Evolutionary conservation across 1,140 invertebrate species (phyloP).

Genomic region (Drosophila yakuba): DNA sequence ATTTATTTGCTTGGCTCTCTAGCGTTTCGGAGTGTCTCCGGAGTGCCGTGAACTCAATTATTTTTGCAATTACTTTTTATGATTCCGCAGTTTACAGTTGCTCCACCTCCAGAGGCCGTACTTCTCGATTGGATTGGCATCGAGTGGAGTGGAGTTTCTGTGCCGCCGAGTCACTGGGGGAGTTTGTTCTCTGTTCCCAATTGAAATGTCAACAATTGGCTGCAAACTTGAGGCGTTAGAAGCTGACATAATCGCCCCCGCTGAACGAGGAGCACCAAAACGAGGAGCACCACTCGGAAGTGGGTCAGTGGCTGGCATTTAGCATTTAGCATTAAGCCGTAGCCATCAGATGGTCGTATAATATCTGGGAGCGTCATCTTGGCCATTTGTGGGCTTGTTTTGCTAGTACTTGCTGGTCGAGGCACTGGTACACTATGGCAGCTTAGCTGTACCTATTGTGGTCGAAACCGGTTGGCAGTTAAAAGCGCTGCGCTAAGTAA

Average conservation of each 20-base stretch:
- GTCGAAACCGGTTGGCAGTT: conserved; percentile 45
- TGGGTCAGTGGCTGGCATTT: conserved; percentile 77
- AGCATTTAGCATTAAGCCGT: conserved; percentile 40
- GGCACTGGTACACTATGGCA: not conserved
- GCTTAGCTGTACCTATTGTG: conserved; percentile 60
- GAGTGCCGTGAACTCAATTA: conserved; percentile 79
- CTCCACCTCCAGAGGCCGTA: conserved; percentile 34
- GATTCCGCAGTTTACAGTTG: conserved; percentile 57
- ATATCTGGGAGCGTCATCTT: conserved; percentile 59
- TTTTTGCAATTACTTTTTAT: conserved; percentile 77
- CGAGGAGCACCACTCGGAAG: conserved; percentile 49
- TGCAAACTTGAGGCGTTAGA: conserved; percentile 35
- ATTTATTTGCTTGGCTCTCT: conserved; percentile 50
- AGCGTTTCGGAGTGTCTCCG: conserved; percentile 47
- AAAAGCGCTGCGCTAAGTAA: conserved; percentile 48
- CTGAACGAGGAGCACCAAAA: not conserved
- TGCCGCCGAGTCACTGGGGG: conserved; percentile 43
- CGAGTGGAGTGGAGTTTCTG: conserved; percentile 3
- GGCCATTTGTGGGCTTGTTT: conserved; percentile 49
- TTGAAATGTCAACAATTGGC: conserved; percentile 73
- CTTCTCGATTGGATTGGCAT: conserved; percentile 24
- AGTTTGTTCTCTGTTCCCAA: conserved; percentile 53
- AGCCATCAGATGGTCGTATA: conserved; percentile 40
- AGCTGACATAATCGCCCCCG: conserved; percentile 68
- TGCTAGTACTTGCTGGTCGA: conserved; percentile 41